Conservation (phyloP, 2,113 vertebrate species). For the Marmota flaviventris region DNA sequence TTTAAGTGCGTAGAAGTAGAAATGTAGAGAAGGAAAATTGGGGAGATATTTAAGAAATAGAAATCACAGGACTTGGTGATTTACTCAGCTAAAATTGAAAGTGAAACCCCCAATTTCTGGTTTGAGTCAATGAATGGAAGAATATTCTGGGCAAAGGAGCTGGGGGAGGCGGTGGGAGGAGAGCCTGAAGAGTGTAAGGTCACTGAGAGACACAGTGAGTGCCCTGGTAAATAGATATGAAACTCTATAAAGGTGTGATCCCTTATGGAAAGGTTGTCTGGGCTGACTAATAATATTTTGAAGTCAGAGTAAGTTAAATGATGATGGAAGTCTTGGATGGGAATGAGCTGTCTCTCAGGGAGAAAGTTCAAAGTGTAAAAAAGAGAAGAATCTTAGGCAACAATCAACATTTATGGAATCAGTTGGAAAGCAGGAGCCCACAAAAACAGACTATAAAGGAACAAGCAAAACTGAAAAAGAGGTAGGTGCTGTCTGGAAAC, state of each 20-base stretch:
- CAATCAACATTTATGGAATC: neutral
- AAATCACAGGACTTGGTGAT: neutral
- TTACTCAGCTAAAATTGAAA: conserved; percentile 21
- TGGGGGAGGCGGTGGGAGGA: neutral
- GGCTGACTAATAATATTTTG: neutral
- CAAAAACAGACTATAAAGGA: neutral
- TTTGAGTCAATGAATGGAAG: neutral
- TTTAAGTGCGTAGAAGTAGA: neutral
- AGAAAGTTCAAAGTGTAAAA: neutral
- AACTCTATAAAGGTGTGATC: neutral
- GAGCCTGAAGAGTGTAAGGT: neutral
- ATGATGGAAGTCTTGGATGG: neutral
- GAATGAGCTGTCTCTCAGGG: neutral
- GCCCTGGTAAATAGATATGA: neutral
- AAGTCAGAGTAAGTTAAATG: neutral
- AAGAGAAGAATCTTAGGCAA: neutral
- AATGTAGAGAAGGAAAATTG: neutral
- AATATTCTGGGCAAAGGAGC: neutral
- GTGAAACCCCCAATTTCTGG: neutral
- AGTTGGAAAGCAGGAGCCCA: neutral
- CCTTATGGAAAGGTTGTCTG: neutral
- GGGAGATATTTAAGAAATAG: neutral
- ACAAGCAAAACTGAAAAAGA: neutral
- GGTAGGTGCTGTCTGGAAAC: neutral
- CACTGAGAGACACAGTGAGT: no score